phyloP scores from a whole-genome alignment of 2,113 vertebrate genomes.

The human (Homo sapiens) region DNA sequence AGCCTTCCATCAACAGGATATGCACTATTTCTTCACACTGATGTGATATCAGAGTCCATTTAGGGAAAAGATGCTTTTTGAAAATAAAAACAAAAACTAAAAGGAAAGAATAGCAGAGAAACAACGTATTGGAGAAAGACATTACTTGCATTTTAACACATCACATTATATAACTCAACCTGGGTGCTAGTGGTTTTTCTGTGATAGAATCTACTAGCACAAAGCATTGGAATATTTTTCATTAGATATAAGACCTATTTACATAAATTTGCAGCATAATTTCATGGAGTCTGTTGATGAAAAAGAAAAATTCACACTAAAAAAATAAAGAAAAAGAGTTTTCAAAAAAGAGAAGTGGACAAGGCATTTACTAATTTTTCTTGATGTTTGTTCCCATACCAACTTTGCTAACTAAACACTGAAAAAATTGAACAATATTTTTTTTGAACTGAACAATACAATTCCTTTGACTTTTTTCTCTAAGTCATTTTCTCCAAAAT shows the following conservation, averaged over 20 bases:
- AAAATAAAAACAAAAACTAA: slow-evolving; percentile 8
- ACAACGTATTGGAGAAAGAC: not conserved
- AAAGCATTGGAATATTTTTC: not conserved
- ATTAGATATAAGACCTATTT: not conserved
- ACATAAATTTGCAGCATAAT: not conserved
- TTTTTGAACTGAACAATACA: not conserved
- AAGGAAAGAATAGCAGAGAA: not conserved
- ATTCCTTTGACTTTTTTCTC: not conserved
- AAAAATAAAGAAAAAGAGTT: not conserved
- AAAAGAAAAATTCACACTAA: not conserved
- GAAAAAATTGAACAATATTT: not conserved
- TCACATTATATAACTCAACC: not conserved
- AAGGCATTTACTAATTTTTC: not conserved
- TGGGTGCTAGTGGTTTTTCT: not conserved
- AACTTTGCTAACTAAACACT: not conserved
- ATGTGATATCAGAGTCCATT: not conserved
- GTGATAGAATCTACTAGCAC: not conserved
- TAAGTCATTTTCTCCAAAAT: not conserved
- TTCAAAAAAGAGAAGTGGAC: not conserved
- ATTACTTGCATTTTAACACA: not conserved
- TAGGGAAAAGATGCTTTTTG: not conserved
- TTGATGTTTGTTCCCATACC: not conserved
- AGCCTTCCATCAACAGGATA: slow-evolving; percentile 52
- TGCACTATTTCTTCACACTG: slow-evolving; percentile 44
- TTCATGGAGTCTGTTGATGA: not conserved